Evolutionary conservation across 1,140 invertebrate species (phyloP).

Genomic region (Atta cephalotes): DNA sequence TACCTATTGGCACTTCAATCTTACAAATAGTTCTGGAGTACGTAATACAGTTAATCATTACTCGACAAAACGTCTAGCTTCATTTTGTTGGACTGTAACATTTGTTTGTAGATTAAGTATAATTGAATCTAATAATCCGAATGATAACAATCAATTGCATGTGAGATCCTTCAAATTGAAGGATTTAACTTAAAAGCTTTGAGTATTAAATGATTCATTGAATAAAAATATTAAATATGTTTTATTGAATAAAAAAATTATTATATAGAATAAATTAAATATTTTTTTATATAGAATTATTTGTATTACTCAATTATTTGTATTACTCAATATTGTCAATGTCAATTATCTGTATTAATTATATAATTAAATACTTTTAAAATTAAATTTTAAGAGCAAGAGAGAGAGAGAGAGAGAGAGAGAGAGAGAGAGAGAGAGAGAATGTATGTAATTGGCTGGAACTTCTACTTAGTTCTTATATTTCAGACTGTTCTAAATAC

Average conservation of each 20-base stretch:
- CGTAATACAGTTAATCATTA: neutral
- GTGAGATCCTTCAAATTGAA: slow-evolving; percentile 5
- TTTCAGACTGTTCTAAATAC: too few relatives aligned
- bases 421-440: too few relatives aligned
- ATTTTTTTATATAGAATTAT: neutral
- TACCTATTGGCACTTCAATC: neutral
- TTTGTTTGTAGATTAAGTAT: slow-evolving; percentile 3
- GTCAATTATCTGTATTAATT: neutral
- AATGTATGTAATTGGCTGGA: too few relatives aligned
- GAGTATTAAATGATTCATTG: neutral
- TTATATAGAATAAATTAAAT: neutral
- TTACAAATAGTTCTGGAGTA: neutral
- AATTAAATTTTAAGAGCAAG: too few relatives aligned
- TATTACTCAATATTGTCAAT: neutral
- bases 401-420: too few relatives aligned
- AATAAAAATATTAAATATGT: neutral
- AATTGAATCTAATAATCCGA: slow-evolving; percentile 17
- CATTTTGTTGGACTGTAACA: neutral
- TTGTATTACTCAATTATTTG: neutral
- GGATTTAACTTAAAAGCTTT: slow-evolving; percentile 16
- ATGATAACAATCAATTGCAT: neutral
- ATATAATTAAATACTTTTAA: neutral
- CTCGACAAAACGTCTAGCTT: neutral
- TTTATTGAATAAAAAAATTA: neutral
- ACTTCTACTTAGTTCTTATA: too few relatives aligned